Evolutionary conservation across 2,113 vertebrate species (phyloP).

Genomic region (Regulus satrapa): DNA sequence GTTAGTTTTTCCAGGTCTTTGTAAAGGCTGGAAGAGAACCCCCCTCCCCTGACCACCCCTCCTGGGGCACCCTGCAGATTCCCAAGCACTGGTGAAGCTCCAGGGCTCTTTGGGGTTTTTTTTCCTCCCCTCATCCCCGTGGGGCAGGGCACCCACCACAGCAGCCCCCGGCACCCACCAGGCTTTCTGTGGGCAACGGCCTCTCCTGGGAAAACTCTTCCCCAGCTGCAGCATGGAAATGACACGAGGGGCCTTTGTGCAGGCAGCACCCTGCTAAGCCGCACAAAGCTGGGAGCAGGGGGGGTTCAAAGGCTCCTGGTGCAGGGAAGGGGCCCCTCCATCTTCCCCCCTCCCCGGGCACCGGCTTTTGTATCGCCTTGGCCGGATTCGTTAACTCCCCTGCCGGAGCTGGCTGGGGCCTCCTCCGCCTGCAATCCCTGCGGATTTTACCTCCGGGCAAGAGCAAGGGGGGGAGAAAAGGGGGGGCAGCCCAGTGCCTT

Average conservation of each 20-base stretch:
- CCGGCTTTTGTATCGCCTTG: conserved; percentile 63
- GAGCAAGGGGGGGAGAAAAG: background rate
- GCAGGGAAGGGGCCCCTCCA: conserved; percentile 42
- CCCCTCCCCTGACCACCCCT: background rate
- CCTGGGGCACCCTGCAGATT: background rate
- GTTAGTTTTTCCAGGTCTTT: background rate
- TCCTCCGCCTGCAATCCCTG: conserved; percentile 49
- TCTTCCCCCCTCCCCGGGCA: conserved; percentile 28
- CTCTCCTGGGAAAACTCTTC: conserved; percentile 44
- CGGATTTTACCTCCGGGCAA: conserved; percentile 63
- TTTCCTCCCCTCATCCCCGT: accelerated
- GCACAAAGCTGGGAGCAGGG: conserved; percentile 47
- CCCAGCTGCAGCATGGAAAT: background rate
- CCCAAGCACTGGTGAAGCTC: accelerated
- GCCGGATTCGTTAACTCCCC: conserved; percentile 56
- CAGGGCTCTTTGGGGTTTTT: background rate
- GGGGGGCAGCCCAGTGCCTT: conserved; percentile 11
- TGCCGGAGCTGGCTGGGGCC: conserved; percentile 40
- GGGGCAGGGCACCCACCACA: background rate
- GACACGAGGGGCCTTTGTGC: conserved; percentile 41
- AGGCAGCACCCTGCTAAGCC: conserved; percentile 58
- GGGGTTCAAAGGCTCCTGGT: conserved; percentile 42
- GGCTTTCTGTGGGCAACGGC: accelerated
- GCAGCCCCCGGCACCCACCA: background rate
- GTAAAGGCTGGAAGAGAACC: background rate